Evolutionary conservation across 2,113 vertebrate species (phyloP).

Genomic region (Tauraco erythrolophus): DNA sequence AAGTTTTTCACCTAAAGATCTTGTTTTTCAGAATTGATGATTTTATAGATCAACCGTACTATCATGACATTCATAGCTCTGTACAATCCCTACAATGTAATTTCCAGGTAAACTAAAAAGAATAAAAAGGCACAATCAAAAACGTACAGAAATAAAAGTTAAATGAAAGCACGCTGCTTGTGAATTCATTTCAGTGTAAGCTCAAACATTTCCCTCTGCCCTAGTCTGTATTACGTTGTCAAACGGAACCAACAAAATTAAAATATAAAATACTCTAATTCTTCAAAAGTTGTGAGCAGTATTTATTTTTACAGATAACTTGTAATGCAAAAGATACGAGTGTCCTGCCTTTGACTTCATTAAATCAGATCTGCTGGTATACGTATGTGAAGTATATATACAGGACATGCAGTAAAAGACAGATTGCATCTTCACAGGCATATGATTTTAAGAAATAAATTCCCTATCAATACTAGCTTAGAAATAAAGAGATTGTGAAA

Average conservation of each 20-base stretch:
- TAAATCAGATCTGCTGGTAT: not conserved
- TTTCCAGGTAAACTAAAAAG: not conserved
- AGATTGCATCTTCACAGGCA: not conserved
- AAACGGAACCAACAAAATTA: not conserved
- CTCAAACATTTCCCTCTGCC: not conserved
- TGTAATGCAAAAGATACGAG: not conserved
- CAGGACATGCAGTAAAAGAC: not conserved
- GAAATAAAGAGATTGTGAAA: not conserved
- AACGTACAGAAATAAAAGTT: not conserved
- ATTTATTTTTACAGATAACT: not conserved
- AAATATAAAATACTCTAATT: not conserved
- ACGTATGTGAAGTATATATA: accelerated
- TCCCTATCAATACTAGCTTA: not conserved
- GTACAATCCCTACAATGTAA: not conserved
- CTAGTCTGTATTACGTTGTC: not conserved
- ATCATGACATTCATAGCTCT: not conserved
- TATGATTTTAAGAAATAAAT: not conserved
- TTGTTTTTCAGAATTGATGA: not conserved
- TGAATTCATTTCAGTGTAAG: not conserved
- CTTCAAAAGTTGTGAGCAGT: not conserved
- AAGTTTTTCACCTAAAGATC: not conserved
- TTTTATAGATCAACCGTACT: not conserved
- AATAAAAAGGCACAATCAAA: not conserved
- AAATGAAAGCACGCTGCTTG: not conserved
- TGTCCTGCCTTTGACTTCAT: not conserved